These are phyloP conservation scores for Pelecanus crispus DNA, from an alignment of 2,113 vertebrate species.

Conservation along the genomic window DNA sequence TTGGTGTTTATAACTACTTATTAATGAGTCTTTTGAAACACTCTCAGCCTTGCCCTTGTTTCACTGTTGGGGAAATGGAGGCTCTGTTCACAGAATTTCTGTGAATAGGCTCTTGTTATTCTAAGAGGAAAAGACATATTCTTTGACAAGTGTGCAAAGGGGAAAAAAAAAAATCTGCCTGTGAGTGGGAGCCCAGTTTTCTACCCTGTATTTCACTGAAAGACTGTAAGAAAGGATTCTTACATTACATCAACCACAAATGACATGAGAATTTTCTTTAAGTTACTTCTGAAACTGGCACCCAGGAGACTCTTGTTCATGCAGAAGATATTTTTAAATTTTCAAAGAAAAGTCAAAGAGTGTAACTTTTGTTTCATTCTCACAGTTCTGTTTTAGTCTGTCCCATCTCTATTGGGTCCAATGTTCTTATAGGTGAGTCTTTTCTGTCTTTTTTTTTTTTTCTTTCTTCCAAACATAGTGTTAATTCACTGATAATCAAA, in stretches of 20 bases:
- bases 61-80: not conserved
- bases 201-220: conserved; percentile 3
- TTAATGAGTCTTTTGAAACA: not conserved
- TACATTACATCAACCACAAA: conserved; percentile 36
- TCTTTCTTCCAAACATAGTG: not conserved
- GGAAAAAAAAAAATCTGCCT: not conserved
- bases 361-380: conserved; percentile 35
- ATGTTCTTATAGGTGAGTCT: not conserved
- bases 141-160: conserved; percentile 49
- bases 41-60: not conserved
- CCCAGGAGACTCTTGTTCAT: conserved; percentile 46
- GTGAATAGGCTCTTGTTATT: not conserved
- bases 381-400: not conserved
- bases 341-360: conserved; percentile 32
- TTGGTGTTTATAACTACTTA: not conserved
- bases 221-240: conserved; percentile 26
- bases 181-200: conserved; percentile 57
- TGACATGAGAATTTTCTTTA: conserved; percentile 60
- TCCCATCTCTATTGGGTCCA: not conserved
- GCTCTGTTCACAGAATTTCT: not conserved
- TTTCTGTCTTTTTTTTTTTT: not conserved
- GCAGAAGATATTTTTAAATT: conserved; percentile 61
- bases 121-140: conserved; percentile 10
- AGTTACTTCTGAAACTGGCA: conserved; percentile 49
- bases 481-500: not conserved